Evolutionary conservation across 2,888 invertebrate species (phyloP).

Genomic region (Hofmannophila pseudospretella): DNA sequence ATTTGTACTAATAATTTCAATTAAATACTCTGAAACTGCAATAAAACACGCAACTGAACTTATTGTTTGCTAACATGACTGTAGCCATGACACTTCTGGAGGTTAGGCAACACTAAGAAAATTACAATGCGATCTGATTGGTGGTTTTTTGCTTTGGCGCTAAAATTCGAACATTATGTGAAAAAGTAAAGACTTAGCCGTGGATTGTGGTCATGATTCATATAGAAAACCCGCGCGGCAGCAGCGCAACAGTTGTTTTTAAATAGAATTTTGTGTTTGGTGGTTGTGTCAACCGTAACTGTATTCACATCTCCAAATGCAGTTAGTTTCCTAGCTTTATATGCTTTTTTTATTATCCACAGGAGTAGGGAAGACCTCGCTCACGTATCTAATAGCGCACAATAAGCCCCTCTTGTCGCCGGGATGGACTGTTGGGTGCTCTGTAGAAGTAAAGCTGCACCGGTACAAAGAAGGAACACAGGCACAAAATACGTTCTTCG

Average conservation of each 20-base stretch:
- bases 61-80: constrained; percentile 50
- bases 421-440: constrained; percentile 97
- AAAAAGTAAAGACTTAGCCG: no score
- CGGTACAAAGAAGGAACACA: constrained; percentile 96
- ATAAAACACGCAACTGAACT: constrained; percentile 22
- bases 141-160: constrained; percentile 25
- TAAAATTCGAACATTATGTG: neutral
- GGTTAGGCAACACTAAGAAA: constrained; percentile 40
- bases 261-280: no score
- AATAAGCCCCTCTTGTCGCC: constrained; percentile 91
- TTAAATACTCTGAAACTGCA: constrained; percentile 18
- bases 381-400: constrained; percentile 94
- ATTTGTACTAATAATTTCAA: constrained; percentile 16
- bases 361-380: constrained; percentile 98
- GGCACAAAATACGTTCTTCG: constrained; percentile 92
- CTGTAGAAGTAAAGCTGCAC: constrained; percentile 96
- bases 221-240: no score
- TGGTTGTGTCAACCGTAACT: no score
- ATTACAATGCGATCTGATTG: constrained; percentile 8
- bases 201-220: no score
- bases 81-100: constrained; percentile 55
- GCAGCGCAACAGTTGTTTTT: no score
- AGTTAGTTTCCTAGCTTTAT: neutral
- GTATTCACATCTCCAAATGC: neutral
- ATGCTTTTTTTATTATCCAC: constrained; percentile 33